A percentile compares a stretch with the other conserved stretches of the same genome.
These are phyloP conservation scores for Philopedon plagiatum DNA, from an alignment of 2,888 invertebrate species.

Conservation along the genomic window DNA sequence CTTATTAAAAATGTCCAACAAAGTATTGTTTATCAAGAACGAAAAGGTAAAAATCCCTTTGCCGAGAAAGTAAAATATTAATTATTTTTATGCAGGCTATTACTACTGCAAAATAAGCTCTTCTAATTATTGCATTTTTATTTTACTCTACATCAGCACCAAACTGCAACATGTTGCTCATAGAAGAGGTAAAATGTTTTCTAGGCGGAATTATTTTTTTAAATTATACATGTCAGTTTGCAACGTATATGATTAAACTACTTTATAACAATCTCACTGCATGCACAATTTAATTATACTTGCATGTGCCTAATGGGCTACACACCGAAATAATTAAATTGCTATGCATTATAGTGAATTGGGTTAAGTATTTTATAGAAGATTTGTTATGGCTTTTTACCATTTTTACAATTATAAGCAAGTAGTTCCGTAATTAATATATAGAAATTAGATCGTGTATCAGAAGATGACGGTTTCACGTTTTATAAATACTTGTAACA, in stretches of 20 bases:
- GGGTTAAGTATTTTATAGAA: background rate
- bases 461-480: too few relatives aligned
- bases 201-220: conserved; percentile 12
- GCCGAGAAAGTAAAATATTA: background rate
- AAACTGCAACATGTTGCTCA: conserved; percentile 10
- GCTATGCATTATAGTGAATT: conserved; percentile 11
- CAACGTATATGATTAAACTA: conserved; percentile 29
- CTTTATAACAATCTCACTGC: conserved; percentile 25
- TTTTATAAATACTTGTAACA: too few relatives aligned
- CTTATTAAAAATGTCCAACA: too few relatives aligned
- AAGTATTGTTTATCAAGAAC: too few relatives aligned
- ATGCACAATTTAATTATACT: conserved; percentile 38
- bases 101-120: background rate
- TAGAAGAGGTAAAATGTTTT: background rate
- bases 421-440: too few relatives aligned
- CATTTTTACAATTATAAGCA: too few relatives aligned
- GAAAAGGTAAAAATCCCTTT: too few relatives aligned
- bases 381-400: conserved; percentile 1
- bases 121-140: conserved; percentile 35
- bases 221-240: conserved; percentile 10
- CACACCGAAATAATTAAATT: conserved; percentile 25
- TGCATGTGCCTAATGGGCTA: conserved; percentile 10
- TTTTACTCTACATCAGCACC: conserved; percentile 18
- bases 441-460: too few relatives aligned
- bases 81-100: background rate